Base-by-base conservation (phyloP, 1,140 invertebrate genomes). In the Aphelinus certus region DNA sequence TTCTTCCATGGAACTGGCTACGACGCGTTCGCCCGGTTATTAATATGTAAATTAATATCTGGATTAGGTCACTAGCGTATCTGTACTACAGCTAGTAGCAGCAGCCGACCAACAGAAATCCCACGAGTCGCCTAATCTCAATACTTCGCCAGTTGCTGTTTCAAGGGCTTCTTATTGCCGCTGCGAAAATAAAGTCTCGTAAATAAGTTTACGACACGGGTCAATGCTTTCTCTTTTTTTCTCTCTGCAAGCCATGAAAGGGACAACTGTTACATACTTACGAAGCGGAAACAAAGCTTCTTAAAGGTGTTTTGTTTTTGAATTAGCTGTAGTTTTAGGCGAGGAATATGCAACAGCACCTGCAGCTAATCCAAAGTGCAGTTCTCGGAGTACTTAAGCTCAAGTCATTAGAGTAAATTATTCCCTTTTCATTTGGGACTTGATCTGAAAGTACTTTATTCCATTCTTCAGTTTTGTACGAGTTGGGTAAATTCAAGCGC, bases 141-240 rank as follows among this genome's bases (percentile, higher is more conserved):
- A 26, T 1, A 7, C 58, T 45, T 26, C 57, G 26, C 57, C 7
- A 56, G 55, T 10, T 3, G 55, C 9, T n/a, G 55, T 56, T 56
- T 9, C 55, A n/a, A n/a, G 9, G 4, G 55, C 47, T 45, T 48
- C 46, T 47, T 45, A 46, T 42, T 63, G 9, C 47, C 46, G 43
- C 3, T 63, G 4, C 26, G 26, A 26, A 26, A 26, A 26, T 26
- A 26, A 26, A 26, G 26, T 63, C 62, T 63, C 46, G 63, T 65
- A 65, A 65, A 65, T 65, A 65, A 53, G 49, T 65, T 65, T 65
- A 65, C 49, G 63, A 53, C 62, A 46, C 47, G 7, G 7, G 6
- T 26, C 26, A 7, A 43, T 46, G 45, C 47, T 63, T 63, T 48
- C 47, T 48, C 62, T 48, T 10, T 48, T 26, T 63, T 48, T 46